Base-by-base conservation (phyloP, 1,140 invertebrate species). In the Acromyrmex charruanus region DNA sequence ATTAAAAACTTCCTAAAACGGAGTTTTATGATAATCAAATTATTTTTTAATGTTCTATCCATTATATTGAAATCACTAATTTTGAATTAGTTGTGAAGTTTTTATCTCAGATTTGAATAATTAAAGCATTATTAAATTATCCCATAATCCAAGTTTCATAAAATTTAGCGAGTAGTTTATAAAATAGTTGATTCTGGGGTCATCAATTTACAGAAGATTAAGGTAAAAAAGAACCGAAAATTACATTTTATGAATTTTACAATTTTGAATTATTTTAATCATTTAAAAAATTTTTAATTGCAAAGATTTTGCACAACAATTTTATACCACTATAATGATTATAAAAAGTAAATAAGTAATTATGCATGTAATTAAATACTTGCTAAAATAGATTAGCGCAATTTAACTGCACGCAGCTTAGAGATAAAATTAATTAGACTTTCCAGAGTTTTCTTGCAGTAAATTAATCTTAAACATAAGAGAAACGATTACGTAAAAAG, bases 391-490 rank as follows among this genome's bases (percentile, higher is more conserved):
- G 74, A 61, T 71, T 28, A 21, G 1, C 39, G 2, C 25, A 63
- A 84, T 84, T 35, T 35, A 51, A 35, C 16, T 53, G 1, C 2
- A 10, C 9, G 9, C n/a, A 7, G 7, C 39, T 61, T 14, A 25
- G 4, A 44, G n/a, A 5, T 39, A 49, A 63, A 25, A 63, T 74
- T 53, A 35, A 49, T 82, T 44, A 44, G 39, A 44, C 9, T 12
- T 44, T 10, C 9, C 16, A 4, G 25, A n/a, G 21, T 49, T 35
- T n/a, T 2, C 10, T 58, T 39, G 39, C 28, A 21, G 28, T 39
- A 18, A 63, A 51, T 75, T 75, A 84, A 61, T 75, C 61, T 61
- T 49, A n/a, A 31, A 49, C 55, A 28, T 49, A 3, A 55, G 3
- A 68, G 14, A 4, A 16, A 61, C 39, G 28, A 59, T 82, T 16